Evolutionary conservation across 2,113 vertebrate species (phyloP), one percentile per base, ranked within the genome.

Genomic region (Ailurus styani): DNA sequence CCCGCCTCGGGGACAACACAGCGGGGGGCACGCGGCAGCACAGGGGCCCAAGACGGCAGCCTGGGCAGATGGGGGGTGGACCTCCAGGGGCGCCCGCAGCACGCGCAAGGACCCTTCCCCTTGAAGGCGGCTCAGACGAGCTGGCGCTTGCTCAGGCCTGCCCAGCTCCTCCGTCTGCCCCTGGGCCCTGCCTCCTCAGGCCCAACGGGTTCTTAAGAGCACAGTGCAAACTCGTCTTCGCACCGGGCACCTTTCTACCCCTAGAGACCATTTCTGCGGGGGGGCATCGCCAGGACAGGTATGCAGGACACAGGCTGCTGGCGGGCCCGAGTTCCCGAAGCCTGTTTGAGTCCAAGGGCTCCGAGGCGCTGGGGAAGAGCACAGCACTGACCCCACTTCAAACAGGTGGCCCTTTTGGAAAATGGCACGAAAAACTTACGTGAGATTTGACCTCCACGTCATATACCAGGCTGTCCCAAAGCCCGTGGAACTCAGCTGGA

Each of bases 381-480:
- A 72, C 40, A 14, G 1, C 7, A 5, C 5, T 9, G 4, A 47
- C 6, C 47, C n/a, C 40, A n/a, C 25, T 27, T 37, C 17, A 60
- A 27, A 23, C 2, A 40, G 6, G 0, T 2, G 12, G 42, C 2
- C n/a, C 88, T 89, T 5, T 5, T 23, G n/a, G 18, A 15, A 52
- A 82, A 93, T 47, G 15, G 31, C 3, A 40, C 0, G 40, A 0
- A 20, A 18, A 83, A 98, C 98, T 99, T 99, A 99, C 99, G 2
- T 99, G 99, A 45, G 99, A 99, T 98, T 99, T 99, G 72, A 99
- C 98, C 97, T 99, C 99, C 95, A 70, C 98, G 1, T 99, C 99
- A 97, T 99, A 99, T 29, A 99, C 98, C 68, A 99, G 98, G 97
- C 99, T 99, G 93, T 99, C 99, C 99, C 99, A 99, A 77, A 99